phyloP scores from a whole-genome alignment of 1,140 invertebrate genomes.

The Venturia canescens region DNA sequence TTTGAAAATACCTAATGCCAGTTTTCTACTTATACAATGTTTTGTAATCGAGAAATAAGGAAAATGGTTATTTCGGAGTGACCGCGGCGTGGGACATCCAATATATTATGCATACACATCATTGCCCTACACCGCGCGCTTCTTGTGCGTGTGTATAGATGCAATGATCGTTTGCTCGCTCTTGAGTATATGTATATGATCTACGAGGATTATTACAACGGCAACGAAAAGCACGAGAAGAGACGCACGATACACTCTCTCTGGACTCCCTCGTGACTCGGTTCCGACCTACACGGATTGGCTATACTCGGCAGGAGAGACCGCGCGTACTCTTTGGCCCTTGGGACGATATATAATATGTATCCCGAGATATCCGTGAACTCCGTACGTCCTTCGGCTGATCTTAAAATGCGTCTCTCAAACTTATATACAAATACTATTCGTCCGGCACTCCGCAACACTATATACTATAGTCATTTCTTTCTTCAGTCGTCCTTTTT shows the following conservation, averaged over 20 bases:
- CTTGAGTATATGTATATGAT: conserved; percentile 62
- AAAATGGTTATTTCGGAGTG: too few relatives aligned
- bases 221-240: conserved; percentile 61
- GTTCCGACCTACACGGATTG: conserved; percentile 50
- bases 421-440: not conserved
- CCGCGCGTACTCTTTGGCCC: conserved; percentile 57
- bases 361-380: not conserved
- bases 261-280: conserved; percentile 23
- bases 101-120: too few relatives aligned
- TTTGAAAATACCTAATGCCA: too few relatives aligned
- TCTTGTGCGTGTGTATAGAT: not conserved
- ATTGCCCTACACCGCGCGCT: not conserved
- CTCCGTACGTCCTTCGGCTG: not conserved
- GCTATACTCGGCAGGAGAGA: conserved; percentile 53
- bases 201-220: conserved; percentile 68
- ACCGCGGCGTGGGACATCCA: too few relatives aligned
- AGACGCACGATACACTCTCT: too few relatives aligned
- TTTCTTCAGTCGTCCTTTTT: not conserved
- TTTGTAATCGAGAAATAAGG: too few relatives aligned
- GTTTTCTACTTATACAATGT: too few relatives aligned
- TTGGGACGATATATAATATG: conserved; percentile 60
- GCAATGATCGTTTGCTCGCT: conserved; percentile 39
- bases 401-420: not conserved
- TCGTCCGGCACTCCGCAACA: too few relatives aligned
- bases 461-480: too few relatives aligned